Percentiles rank a stretch among this genome's conserved stretches.
These are phyloP conservation scores for Euura saliciscinereae DNA, from an alignment of 1,140 invertebrate genomes.

Conservation along the genomic window DNA sequence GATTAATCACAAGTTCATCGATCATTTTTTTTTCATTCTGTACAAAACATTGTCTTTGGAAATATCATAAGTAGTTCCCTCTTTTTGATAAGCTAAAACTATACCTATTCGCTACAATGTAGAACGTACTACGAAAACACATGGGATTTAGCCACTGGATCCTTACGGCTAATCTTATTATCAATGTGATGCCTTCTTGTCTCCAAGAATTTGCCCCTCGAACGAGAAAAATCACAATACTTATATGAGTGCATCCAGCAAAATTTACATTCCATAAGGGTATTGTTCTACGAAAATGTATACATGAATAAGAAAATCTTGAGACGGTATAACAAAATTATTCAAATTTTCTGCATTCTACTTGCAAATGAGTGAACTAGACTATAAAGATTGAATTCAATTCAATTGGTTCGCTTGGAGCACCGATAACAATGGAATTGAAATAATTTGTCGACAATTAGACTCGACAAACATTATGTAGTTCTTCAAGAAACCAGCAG, in stretches of 20 bases:
- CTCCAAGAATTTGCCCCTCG: background rate
- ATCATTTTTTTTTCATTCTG: too few species aligned
- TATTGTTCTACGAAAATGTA: background rate
- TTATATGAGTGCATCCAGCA: too few species aligned
- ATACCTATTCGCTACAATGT: background rate
- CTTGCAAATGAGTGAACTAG: too few species aligned
- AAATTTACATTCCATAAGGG: too few species aligned
- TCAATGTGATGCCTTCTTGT: background rate
- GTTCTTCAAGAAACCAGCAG: background rate
- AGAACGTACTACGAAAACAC: background rate
- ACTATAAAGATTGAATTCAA: background rate
- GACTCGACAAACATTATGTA: background rate
- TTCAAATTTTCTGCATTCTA: slow-evolving; percentile 5
- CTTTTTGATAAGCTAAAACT: background rate
- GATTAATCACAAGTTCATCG: too few species aligned
- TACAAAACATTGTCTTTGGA: background rate
- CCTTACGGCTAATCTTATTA: slow-evolving; percentile 1
- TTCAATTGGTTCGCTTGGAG: background rate
- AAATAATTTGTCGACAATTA: slow-evolving; percentile 7
- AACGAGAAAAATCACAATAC: background rate
- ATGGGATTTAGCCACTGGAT: background rate
- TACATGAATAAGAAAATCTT: background rate
- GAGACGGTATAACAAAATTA: background rate
- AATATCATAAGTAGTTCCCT: background rate
- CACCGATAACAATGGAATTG: slow-evolving; percentile 1